Evolutionary conservation across 2,888 invertebrate species (phyloP).

Genomic region (Villa cingulata): DNA sequence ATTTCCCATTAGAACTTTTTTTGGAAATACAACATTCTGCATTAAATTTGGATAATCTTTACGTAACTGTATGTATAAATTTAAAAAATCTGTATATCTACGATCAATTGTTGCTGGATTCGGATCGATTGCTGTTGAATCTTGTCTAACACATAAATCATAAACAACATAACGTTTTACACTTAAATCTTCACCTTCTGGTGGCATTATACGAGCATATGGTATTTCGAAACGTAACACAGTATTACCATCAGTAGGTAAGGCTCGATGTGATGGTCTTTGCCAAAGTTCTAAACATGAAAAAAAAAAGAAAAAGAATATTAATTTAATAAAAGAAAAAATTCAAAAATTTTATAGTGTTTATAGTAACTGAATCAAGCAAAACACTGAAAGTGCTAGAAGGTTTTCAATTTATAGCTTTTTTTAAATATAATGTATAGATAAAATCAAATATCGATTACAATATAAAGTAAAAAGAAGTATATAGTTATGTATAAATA

Average conservation of each 20-base stretch:
- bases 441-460: too few species aligned
- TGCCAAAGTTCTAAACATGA: conserved; percentile 32
- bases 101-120: conserved; percentile 53
- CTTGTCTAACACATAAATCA: conserved; percentile 48
- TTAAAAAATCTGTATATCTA: conserved; percentile 57
- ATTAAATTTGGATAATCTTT: conserved; percentile 44
- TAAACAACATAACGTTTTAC: conserved; percentile 56
- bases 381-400: too few species aligned
- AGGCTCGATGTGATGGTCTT: conserved; percentile 19
- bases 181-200: conserved; percentile 39
- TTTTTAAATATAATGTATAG: too few species aligned
- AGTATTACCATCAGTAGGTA: conserved; percentile 24
- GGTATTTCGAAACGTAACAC: conserved; percentile 46
- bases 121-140: conserved; percentile 41
- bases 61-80: conserved; percentile 47
- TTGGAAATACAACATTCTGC: conserved; percentile 46
- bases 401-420: too few species aligned
- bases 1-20: conserved; percentile 56
- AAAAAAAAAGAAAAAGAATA: not conserved
- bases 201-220: conserved; percentile 49
- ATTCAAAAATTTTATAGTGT: not conserved
- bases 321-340: not conserved
- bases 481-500: too few species aligned
- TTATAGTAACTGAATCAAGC: not conserved
- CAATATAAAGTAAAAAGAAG: too few species aligned